Percentiles rank a stretch among this genome's conserved stretches.
phyloP scores from a whole-genome alignment of 1,140 invertebrate genomes.

The Pantala flavescens region DNA sequence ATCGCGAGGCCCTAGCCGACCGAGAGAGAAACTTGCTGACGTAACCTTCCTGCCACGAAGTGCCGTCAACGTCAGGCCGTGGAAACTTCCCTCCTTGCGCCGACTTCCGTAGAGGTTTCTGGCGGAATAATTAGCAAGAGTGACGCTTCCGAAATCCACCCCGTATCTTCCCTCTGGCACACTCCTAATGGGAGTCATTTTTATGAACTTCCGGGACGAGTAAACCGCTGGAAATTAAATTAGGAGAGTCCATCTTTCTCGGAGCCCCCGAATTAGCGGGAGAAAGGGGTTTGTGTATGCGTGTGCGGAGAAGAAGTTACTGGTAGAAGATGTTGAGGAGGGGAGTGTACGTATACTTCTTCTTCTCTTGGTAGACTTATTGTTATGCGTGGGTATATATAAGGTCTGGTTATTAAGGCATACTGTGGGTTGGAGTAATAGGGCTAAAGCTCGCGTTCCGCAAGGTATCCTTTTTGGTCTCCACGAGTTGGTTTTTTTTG shows the following conservation, averaged over 20 bases:
- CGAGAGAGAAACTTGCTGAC: not conserved
- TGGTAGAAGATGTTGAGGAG: not conserved
- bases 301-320: not conserved
- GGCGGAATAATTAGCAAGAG: conserved; percentile 8
- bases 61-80: conserved; percentile 6
- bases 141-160: not conserved
- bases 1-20: not conserved
- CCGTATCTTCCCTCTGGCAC: not conserved
- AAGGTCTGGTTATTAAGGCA: too few species aligned
- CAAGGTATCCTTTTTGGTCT: too few species aligned
- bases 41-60: not conserved
- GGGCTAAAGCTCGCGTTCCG: too few species aligned
- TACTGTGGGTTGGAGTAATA: too few species aligned
- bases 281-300: not conserved
- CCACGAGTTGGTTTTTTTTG: too few species aligned
- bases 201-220: not conserved
- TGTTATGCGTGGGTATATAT: too few species aligned
- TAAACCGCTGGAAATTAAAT: conserved; percentile 10
- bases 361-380: too few species aligned
- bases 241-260: not conserved
- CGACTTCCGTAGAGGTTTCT: not conserved
- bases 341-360: too few species aligned
- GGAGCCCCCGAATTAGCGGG: not conserved
- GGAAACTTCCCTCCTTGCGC: not conserved
- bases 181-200: not conserved